Evolutionary conservation across 2,113 vertebrate genomes (phyloP).

Genomic region (Hippocampus comes): DNA sequence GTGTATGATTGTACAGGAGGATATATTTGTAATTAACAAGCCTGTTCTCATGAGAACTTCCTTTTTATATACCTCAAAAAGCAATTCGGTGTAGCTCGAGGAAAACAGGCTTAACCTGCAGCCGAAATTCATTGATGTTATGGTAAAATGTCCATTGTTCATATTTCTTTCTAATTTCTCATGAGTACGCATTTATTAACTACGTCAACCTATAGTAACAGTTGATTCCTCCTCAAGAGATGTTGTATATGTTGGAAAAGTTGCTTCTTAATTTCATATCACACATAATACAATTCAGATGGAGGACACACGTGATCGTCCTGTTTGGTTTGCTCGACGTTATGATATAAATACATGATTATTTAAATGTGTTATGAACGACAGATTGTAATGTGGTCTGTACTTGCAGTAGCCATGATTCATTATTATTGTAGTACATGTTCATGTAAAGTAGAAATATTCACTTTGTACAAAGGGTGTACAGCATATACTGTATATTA

Average conservation of each 20-base stretch:
- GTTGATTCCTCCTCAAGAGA: neutral
- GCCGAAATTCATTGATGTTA: neutral
- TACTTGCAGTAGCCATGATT: too few species aligned
- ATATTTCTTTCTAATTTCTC: neutral
- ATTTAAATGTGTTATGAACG: neutral
- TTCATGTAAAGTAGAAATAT: neutral
- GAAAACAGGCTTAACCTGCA: neutral
- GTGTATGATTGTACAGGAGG: neutral
- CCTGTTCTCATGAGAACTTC: neutral
- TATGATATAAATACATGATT: neutral
- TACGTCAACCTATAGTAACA: neutral
- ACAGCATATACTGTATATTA: conserved; percentile 8
- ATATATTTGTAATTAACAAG: neutral
- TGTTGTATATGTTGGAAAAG: neutral
- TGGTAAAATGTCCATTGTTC: neutral
- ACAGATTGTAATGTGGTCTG: neutral
- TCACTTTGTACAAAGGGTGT: conserved; percentile 19
- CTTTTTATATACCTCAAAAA: neutral
- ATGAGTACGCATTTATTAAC: neutral
- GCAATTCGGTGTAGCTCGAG: neutral
- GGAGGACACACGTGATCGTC: neutral
- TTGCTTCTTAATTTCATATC: conserved; percentile 1
- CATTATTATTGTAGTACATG: neutral
- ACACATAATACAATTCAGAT: neutral
- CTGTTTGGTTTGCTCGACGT: neutral